phyloP scores from a whole-genome alignment of 2,888 invertebrate genomes.

The Xanthostigma xanthostigma region DNA sequence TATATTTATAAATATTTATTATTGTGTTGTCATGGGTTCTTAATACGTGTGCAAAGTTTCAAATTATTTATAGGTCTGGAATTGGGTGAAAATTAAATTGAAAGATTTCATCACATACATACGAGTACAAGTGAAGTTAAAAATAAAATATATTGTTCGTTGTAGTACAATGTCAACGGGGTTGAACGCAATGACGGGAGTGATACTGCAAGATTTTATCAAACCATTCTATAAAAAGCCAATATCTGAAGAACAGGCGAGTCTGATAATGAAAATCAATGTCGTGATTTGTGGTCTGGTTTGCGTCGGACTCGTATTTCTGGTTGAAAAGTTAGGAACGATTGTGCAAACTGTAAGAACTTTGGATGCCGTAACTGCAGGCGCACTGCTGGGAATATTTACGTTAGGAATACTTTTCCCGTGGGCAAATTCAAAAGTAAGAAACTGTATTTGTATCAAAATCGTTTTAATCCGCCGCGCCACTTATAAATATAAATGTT shows the following conservation, averaged over 20 bases:
- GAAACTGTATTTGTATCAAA: slow-evolving; percentile 7
- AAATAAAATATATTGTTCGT: too few relatives aligned
- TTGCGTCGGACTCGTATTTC: slow-evolving; percentile 37
- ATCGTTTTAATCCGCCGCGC: too few relatives aligned
- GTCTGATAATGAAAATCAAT: slow-evolving; percentile 17
- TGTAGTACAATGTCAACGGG: slow-evolving; percentile 23
- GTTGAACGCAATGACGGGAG: slow-evolving; percentile 21
- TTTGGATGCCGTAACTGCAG: slow-evolving; percentile 45
- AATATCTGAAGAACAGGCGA: slow-evolving; percentile 16
- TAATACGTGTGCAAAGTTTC: too few relatives aligned
- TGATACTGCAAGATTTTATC: slow-evolving; percentile 20
- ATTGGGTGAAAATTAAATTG: too few relatives aligned
- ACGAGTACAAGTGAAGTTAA: too few relatives aligned
- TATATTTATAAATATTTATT: too few relatives aligned
- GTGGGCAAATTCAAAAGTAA: slow-evolving; percentile 47
- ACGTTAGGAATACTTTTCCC: slow-evolving; percentile 54
- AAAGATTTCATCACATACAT: too few relatives aligned
- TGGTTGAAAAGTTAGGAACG: slow-evolving; percentile 64
- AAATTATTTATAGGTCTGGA: too few relatives aligned
- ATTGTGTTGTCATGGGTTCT: too few relatives aligned
- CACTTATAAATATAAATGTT: too few relatives aligned
- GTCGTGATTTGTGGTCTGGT: slow-evolving; percentile 17
- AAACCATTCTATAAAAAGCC: slow-evolving; percentile 15
- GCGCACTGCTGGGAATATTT: slow-evolving; percentile 51
- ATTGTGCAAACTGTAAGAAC: slow-evolving; percentile 52